Conservation (phyloP, 2,797 vertebrate species). For the Lagodon rhomboides region DNA sequence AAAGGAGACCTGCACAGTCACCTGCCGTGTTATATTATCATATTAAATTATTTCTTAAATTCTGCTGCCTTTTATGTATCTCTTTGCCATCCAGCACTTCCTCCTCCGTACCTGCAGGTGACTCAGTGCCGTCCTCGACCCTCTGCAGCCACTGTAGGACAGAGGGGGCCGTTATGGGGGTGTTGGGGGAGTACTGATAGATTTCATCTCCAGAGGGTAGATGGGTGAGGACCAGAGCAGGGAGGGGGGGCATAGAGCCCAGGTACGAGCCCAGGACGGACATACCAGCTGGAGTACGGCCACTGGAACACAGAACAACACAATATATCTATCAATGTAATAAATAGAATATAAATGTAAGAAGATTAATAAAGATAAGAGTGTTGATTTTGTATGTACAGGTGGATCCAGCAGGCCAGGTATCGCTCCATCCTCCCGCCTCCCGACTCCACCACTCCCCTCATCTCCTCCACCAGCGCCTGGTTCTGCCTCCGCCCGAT, state of each 20-base stretch:
- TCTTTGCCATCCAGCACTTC: background rate
- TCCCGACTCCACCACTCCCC: constrained; percentile 55
- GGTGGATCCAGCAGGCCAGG: constrained; percentile 92
- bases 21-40: background rate
- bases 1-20: too few species aligned
- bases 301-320: constrained; percentile 67
- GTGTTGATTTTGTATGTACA: constrained; percentile 83
- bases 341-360: background rate
- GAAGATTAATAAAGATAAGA: too few species aligned
- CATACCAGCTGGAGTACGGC: constrained; percentile 88
- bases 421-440: constrained; percentile 62
- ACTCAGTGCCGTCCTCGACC: constrained; percentile 83
- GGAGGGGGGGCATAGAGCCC: constrained; percentile 84
- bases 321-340: background rate
- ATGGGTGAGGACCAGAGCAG: constrained; percentile 89
- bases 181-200: constrained; percentile 89
- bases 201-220: constrained; percentile 84
- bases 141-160: constrained; percentile 89
- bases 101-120: constrained; percentile 86
- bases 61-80: background rate
- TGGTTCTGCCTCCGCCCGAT: constrained; percentile 69
- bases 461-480: constrained; percentile 79
- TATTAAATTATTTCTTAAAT: background rate
- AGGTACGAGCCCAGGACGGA: constrained; percentile 89
- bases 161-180: constrained; percentile 79